These are phyloP conservation scores for Pangasius macronema DNA, from an alignment of 2,797 vertebrate species.

Conservation along the genomic window DNA sequence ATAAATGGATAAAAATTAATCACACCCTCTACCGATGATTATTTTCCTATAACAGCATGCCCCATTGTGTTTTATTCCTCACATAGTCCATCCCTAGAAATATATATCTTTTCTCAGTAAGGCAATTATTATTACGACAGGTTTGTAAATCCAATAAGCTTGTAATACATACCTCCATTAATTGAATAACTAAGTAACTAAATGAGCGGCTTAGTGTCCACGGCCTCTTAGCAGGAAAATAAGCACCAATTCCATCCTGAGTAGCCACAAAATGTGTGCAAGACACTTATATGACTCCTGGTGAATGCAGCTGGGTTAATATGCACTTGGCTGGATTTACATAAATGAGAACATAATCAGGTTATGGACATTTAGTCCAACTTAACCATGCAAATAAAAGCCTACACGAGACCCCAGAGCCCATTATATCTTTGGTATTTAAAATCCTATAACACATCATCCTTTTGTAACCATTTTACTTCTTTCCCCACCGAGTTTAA, in stretches of 20 bases:
- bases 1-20: background rate
- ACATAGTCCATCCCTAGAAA: background rate
- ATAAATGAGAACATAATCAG: constrained; percentile 19
- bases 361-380: constrained; percentile 15
- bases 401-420: constrained; percentile 8
- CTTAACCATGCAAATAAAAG: constrained; percentile 19
- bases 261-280: constrained; percentile 31
- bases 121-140: background rate
- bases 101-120: background rate
- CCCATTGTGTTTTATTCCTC: background rate
- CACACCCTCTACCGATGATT: background rate
- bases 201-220: constrained; percentile 3
- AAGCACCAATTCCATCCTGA: constrained; percentile 22
- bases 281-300: constrained; percentile 28
- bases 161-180: constrained; percentile 15
- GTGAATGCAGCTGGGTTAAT: constrained; percentile 30
- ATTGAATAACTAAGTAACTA: background rate
- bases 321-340: constrained; percentile 25
- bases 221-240: background rate
- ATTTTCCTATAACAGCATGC: background rate
- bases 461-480: background rate
- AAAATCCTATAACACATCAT: background rate
- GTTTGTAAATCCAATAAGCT: background rate
- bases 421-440: constrained; percentile 1
- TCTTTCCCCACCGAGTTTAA: background rate